Evolutionary conservation across 2,113 vertebrate species (phyloP), one percentile per base, ranked within the genome.

Genomic region (Perca schrenkii): DNA sequence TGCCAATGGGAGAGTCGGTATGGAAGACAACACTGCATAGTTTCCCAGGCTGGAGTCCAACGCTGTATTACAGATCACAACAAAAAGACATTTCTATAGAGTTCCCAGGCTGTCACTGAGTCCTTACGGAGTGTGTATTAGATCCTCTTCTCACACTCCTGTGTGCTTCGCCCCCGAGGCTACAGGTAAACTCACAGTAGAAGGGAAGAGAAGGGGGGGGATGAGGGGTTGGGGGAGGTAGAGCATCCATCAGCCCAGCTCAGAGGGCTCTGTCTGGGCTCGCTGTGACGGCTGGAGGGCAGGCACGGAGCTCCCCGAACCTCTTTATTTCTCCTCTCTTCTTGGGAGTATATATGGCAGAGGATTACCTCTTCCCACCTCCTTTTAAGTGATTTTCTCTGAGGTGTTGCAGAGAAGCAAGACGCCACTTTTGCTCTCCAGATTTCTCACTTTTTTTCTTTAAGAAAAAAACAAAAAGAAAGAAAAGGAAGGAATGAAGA

Each of bases 91-190:
- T 74, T 64, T 68, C 15, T 52, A 82, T 40, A 61, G 21, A 66
- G 58, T 90, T 92, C 90, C 75, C 89, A 86, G 86, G 86, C 85
- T 74, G 80, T 86, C 78, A 8, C 15, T 25, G 31, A 62, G 80
- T 72, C 64, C 63, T 84, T 53, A 28, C 67, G 75, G 84, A 80
- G 82, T 69, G 28, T 81, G 79, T 77, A 11, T 79, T 12, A 31
- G 58, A 76, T 74, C 79, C 60, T 83, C 74, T 82, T 87, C 72
- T 83, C 85, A 87, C 85, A 88, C 83, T 86, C 63, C 19, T 46
- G 61, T 31, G 63, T 61, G 46, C 52, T 52, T 56, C 50, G 2
- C 15, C 60, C 82, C 53, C 2, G 25, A 16, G 71, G 88, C 85
- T 50, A 50, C 54, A 75, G 70, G 66, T 74, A 49, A 56, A 50